These are phyloP conservation scores for Drosophila yooni DNA, from an alignment of 2,888 invertebrate species.

Conservation along the genomic window DNA sequence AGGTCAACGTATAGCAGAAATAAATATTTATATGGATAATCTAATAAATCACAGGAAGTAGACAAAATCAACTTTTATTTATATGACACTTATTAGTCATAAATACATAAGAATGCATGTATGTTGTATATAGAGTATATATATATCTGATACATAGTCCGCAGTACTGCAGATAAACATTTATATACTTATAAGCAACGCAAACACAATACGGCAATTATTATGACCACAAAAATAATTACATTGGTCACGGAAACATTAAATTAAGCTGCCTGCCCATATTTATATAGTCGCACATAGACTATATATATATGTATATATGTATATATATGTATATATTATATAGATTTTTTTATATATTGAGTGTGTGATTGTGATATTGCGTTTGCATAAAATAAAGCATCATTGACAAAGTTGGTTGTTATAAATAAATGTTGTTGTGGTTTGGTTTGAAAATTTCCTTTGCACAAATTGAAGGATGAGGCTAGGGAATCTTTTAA, in stretches of 20 bases:
- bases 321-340: neutral
- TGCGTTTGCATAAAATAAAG: slow-evolving; percentile 6
- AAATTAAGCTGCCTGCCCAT: slow-evolving; percentile 66
- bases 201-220: slow-evolving; percentile 39
- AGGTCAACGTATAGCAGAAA: neutral
- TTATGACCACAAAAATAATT: slow-evolving; percentile 66
- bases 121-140: neutral
- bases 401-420: slow-evolving; percentile 23
- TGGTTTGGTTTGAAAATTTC: slow-evolving; percentile 23
- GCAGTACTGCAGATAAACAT: slow-evolving; percentile 11
- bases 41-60: slow-evolving; percentile 16
- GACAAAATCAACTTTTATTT: slow-evolving; percentile 37
- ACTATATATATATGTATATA: neutral
- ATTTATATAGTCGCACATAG: slow-evolving; percentile 1
- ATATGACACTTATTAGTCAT: slow-evolving; percentile 35
- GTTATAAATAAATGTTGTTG: slow-evolving; percentile 25
- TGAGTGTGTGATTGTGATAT: slow-evolving; percentile 8
- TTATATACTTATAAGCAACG: slow-evolving; percentile 3
- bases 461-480: slow-evolving; percentile 39
- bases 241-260: slow-evolving; percentile 80
- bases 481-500: slow-evolving; percentile 18
- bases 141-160: slow-evolving; percentile 15
- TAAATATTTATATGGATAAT: neutral
- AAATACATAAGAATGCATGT: neutral
- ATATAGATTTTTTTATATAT: slow-evolving; percentile 31